Percentiles rank a stretch among this genome's conserved stretches.
These are phyloP conservation scores for Platichthys stellatus DNA, from an alignment of 2,113 vertebrate genomes.

Conservation along the genomic window DNA sequence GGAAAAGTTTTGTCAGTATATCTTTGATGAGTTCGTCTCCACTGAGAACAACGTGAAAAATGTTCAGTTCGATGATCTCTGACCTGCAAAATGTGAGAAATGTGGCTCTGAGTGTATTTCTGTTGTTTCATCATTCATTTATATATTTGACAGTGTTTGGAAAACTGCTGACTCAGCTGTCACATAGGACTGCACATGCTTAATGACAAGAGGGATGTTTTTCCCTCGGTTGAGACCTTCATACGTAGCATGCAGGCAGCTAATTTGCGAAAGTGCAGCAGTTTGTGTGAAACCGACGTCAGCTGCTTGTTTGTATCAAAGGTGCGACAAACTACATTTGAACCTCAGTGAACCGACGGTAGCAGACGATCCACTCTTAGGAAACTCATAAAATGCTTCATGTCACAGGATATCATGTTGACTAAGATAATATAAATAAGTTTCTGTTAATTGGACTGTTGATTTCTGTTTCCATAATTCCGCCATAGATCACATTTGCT, in stretches of 20 bases:
- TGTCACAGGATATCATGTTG: conserved; percentile 23
- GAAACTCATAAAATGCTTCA: conserved; percentile 14
- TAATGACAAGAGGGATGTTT: not conserved
- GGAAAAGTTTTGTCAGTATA: no score
- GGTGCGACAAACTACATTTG: not conserved
- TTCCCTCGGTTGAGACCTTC: not conserved
- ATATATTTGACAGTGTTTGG: not conserved
- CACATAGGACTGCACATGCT: not conserved
- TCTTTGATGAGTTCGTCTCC: not conserved
- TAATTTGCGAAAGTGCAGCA: not conserved
- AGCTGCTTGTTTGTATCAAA: not conserved
- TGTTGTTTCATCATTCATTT: not conserved
- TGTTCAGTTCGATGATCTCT: not conserved
- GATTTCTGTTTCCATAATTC: not conserved
- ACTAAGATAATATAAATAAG: conserved; percentile 28
- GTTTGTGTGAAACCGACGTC: not conserved
- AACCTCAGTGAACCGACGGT: not conserved
- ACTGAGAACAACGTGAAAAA: not conserved
- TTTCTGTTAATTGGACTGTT: conserved; percentile 20
- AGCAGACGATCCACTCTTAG: conserved; percentile 17
- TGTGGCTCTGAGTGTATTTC: not conserved
- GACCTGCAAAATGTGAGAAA: not conserved
- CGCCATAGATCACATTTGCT: conserved; percentile 26
- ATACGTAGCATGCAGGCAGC: not conserved
- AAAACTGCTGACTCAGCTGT: not conserved